A percentile compares a stretch with the other conserved stretches of the same genome.
Conservation (phyloP, 2,888 invertebrate species). For the Gisinianus flammeolus region DNA sequence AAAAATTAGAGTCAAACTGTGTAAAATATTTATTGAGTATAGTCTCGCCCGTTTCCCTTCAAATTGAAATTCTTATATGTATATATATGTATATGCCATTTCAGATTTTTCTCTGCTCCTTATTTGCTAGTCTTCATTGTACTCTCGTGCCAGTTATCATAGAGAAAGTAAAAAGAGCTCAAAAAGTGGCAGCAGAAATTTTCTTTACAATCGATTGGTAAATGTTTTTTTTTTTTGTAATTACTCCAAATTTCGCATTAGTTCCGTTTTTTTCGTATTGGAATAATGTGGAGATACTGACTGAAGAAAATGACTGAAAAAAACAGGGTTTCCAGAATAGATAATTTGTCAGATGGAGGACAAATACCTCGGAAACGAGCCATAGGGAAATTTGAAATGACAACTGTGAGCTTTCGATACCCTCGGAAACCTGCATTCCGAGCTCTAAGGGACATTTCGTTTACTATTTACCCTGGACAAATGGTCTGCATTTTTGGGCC, state of each 20-base stretch:
- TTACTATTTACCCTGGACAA: conserved; percentile 49
- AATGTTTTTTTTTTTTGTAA: neutral
- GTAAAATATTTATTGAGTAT: too few relatives aligned
- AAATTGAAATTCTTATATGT: too few relatives aligned
- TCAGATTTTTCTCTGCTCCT: conserved; percentile 11
- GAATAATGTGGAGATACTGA: too few relatives aligned
- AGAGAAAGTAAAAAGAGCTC: conserved; percentile 4
- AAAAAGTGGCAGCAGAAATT: conserved; percentile 34
- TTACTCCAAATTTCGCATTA: too few relatives aligned
- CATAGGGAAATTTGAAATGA: conserved; percentile 47
- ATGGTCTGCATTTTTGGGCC: conserved; percentile 32
- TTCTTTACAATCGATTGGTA: conserved; percentile 51
- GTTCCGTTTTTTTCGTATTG: too few relatives aligned
- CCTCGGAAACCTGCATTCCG: conserved; percentile 36
- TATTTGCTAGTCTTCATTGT: neutral
- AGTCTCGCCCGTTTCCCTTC: too few relatives aligned
- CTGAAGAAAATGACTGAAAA: too few relatives aligned
- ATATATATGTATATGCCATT: too few relatives aligned
- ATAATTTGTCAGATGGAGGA: conserved; percentile 43
- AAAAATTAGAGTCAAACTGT: too few relatives aligned
- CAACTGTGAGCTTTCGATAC: conserved; percentile 45
- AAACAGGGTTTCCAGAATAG: conserved; percentile 40
- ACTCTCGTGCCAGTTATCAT: neutral
- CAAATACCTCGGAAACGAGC: conserved; percentile 33
- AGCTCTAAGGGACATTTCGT: conserved; percentile 28